Evolutionary conservation across 1,140 invertebrate genomes (phyloP), one percentile per base, ranked within the genome.

Genomic region (Neodiprion fabricii): DNA sequence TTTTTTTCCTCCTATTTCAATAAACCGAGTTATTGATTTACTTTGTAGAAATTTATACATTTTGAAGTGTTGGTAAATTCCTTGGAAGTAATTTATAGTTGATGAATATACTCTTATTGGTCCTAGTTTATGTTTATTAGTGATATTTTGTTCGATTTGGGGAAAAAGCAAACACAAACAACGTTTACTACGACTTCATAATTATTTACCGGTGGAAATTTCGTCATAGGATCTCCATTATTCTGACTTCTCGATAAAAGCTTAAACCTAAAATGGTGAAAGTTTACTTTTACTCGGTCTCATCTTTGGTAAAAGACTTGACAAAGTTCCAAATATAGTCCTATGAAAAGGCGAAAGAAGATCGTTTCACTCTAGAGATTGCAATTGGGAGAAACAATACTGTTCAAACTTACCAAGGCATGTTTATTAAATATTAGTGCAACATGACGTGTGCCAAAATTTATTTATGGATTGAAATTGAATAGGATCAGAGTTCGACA

Each of bases 191-290:
- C 69, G 82, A 83, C 14, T 82, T 79, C 14, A 72, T 77, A 72
- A 61, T 67, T 72, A 17, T 23, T 48, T 71, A 80, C 61, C 72
- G 72, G 78, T 70, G 74, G 67, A 73, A 48, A 79, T 80, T 80
- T 83, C 82, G 83, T 80, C 82, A 83, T 79, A 71, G 23, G 72
- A 72, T 49, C 72, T 70, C 67, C 68, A 77, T 80, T 83, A 79
- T 74, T 83, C 75, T 80, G 71, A 79, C 70, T 75, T 82, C 79
- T 81, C 79, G 79, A 73, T 53, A 79, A 81, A 74, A 79, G 82
- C 67, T 77, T 76, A 81, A 77, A 83, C 83, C 83, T 84, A 80
- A 77, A 84, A 84, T 83, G 78, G 47, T 69, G 7, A 9, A 69
- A 28, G 21, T 66, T 66, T 21, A 66, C 14, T 66, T 66, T 66